Evolutionary conservation across 2,797 vertebrate species (phyloP).

Genomic region (Salmo trutta): DNA sequence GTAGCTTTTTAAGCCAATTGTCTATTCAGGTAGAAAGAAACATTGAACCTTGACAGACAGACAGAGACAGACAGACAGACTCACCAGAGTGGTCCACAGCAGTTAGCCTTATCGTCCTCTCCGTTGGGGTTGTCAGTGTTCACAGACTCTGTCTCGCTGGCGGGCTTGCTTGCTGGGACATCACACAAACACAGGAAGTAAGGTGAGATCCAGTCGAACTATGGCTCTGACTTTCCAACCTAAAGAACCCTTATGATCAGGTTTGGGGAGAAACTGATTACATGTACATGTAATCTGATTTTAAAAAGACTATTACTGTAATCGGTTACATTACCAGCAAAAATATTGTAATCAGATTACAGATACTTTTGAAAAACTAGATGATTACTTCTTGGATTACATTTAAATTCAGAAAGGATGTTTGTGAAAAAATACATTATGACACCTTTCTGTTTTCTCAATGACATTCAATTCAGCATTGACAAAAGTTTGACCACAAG

Average conservation of each 20-base stretch:
- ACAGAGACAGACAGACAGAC: constrained; percentile 47
- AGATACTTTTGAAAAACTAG: too few species aligned
- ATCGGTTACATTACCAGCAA: too few species aligned
- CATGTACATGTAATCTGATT: too few species aligned
- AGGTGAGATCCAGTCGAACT: background rate
- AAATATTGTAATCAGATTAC: too few species aligned
- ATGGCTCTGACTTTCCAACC: background rate
- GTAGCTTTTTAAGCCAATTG: background rate
- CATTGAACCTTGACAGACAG: background rate
- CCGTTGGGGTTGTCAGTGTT: constrained; percentile 89
- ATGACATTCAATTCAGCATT: too few species aligned
- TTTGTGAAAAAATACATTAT: too few species aligned
- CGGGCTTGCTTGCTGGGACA: constrained; percentile 88
- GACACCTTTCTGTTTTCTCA: too few species aligned
- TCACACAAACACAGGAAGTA: constrained; percentile 40
- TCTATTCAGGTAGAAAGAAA: background rate
- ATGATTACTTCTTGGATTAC: too few species aligned
- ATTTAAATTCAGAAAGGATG: too few species aligned
- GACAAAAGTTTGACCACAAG: too few species aligned
- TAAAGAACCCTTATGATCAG: background rate
- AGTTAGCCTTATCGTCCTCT: constrained; percentile 80
- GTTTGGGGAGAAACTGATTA: too few species aligned
- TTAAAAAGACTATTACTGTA: too few species aligned
- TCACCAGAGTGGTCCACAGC: constrained; percentile 91
- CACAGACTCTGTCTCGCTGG: constrained; percentile 91